phyloP scores from a whole-genome alignment of 2,888 invertebrate genomes.

The Drosophila flavopinicola region DNA sequence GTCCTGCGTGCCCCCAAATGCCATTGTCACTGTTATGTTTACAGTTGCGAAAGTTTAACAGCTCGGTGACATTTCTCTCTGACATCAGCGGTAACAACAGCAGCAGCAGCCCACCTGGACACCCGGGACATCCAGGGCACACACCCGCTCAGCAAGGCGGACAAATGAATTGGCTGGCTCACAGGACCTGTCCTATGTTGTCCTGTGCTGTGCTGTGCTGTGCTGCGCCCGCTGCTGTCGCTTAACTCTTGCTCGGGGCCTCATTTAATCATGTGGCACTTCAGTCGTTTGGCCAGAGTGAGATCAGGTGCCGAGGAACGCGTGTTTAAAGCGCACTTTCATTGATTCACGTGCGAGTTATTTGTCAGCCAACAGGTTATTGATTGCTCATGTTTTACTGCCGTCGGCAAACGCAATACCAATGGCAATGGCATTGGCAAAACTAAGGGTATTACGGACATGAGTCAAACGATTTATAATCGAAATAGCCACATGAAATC shows the following conservation, averaged over 20 bases:
- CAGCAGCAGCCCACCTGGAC: constrained; percentile 11
- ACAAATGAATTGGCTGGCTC: constrained; percentile 60
- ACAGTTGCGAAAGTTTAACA: constrained; percentile 62
- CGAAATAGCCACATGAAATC: not conserved
- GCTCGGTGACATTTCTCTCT: constrained; percentile 46
- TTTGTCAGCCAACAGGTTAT: constrained; percentile 30
- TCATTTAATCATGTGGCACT: constrained; percentile 46
- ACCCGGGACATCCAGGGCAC: constrained; percentile 25
- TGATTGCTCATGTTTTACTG: constrained; percentile 10
- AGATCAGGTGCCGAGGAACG: not conserved
- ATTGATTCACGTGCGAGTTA: constrained; percentile 35
- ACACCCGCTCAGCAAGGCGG: constrained; percentile 34
- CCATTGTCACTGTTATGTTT: constrained; percentile 64
- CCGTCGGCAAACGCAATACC: too few species aligned
- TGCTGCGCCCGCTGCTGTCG: constrained; percentile 5
- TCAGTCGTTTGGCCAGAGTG: constrained; percentile 4
- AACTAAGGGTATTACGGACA: constrained; percentile 2
- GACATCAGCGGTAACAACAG: constrained; percentile 56
- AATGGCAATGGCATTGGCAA: constrained; percentile 1
- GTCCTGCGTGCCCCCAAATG: constrained; percentile 42
- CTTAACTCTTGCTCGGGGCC: constrained; percentile 22
- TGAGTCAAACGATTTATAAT: not conserved
- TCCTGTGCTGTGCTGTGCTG: too few species aligned
- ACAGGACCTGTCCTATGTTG: constrained; percentile 14
- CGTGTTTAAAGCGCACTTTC: constrained; percentile 24